These are phyloP conservation scores for Phoeniculus purpureus DNA, from an alignment of 2,797 vertebrate genomes.

Conservation along the genomic window DNA sequence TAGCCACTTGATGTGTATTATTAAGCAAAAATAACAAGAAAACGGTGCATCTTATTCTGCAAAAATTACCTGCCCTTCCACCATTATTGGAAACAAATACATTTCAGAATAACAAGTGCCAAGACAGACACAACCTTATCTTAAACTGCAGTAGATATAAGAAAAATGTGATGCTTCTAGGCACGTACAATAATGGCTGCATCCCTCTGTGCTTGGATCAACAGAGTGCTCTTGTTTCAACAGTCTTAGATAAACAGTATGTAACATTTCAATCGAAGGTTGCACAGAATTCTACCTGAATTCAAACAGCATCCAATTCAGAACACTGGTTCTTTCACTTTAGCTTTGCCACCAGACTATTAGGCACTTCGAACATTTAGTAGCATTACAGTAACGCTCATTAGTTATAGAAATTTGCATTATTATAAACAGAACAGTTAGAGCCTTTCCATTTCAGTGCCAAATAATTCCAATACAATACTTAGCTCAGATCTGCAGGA, in stretches of 20 bases:
- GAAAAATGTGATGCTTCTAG: neutral
- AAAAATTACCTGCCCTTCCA: neutral
- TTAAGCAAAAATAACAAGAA: neutral
- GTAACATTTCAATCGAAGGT: neutral
- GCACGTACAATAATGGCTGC: neutral
- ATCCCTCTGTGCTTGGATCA: neutral
- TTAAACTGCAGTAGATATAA: neutral
- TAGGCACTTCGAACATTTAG: neutral
- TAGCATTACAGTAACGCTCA: neutral
- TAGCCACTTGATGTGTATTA: neutral
- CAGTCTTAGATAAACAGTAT: neutral
- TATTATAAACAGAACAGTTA: neutral
- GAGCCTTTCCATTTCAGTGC: slow-evolving; percentile 3
- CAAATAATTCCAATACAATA: neutral
- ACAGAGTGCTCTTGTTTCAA: neutral
- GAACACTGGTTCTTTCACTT: neutral
- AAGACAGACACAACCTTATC: neutral
- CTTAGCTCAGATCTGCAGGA: slow-evolving; percentile 1
- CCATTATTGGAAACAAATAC: neutral
- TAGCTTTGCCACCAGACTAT: neutral
- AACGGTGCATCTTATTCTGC: neutral
- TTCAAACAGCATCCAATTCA: neutral
- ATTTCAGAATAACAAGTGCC: neutral
- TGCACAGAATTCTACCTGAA: slow-evolving; percentile 16
- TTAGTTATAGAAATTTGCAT: neutral